Conservation (phyloP, 2,888 invertebrate species). For the Trypoxylon attenuatum region DNA sequence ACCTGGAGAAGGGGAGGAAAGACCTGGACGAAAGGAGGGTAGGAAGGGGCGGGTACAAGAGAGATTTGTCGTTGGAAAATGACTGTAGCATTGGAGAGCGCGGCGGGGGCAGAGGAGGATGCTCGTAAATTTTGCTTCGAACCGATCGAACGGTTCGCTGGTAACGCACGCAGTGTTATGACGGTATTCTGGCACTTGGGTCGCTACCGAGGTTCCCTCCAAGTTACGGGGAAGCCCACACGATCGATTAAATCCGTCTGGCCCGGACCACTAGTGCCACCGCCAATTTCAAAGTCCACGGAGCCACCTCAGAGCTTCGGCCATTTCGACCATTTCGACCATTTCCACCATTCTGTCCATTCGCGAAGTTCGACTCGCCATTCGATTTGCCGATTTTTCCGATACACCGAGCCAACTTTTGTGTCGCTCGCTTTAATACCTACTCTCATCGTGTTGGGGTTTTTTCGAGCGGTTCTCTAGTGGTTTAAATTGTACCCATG, state of each 20-base stretch:
- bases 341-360: too few relatives aligned
- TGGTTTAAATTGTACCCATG: too few relatives aligned
- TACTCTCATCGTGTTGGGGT: too few relatives aligned
- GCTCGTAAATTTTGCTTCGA: slow-evolving; percentile 49
- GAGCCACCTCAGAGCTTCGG: too few relatives aligned
- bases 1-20: slow-evolving; percentile 28
- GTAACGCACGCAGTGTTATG: slow-evolving; percentile 30
- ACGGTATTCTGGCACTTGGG: slow-evolving; percentile 10
- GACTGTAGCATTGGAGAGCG: slow-evolving; percentile 33
- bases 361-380: too few relatives aligned
- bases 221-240: slow-evolving; percentile 15
- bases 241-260: slow-evolving; percentile 26
- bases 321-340: too few relatives aligned
- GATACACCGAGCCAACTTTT: too few relatives aligned
- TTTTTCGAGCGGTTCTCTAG: too few relatives aligned
- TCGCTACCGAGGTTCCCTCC: slow-evolving; percentile 18
- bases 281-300: slow-evolving; percentile 5
- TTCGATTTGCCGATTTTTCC: too few relatives aligned
- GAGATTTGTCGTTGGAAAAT: slow-evolving; percentile 60
- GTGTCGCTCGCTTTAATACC: too few relatives aligned
- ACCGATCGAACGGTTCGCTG: slow-evolving; percentile 29
- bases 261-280: not conserved
- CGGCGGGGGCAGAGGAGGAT: slow-evolving; percentile 26
- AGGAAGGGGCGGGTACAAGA: slow-evolving; percentile 1
- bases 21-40: not conserved